These are phyloP conservation scores for Lamellibrachia satsuma DNA, from an alignment of 2,888 invertebrate species.

Conservation along the genomic window DNA sequence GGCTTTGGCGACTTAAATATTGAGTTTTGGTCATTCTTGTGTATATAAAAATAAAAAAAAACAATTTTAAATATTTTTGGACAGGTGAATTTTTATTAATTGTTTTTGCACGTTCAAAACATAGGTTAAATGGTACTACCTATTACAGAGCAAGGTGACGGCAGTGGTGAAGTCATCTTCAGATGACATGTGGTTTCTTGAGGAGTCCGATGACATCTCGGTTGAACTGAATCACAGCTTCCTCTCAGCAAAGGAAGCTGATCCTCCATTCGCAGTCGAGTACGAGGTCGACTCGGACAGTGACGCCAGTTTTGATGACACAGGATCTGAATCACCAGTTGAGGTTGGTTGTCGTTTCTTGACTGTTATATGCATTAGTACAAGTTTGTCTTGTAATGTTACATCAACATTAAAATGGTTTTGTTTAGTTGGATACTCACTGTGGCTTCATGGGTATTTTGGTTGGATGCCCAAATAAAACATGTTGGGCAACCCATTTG, in stretches of 20 bases:
- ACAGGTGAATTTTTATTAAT: too few relatives aligned
- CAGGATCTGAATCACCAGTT: background rate
- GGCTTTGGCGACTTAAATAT: too few relatives aligned
- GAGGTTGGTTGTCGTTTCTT: background rate
- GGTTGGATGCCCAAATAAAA: too few relatives aligned
- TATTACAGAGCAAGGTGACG: slow-evolving; percentile 47
- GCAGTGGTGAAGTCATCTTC: slow-evolving; percentile 47
- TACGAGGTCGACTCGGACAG: background rate
- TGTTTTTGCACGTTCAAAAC: too few relatives aligned
- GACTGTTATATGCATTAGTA: background rate
- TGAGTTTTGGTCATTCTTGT: too few relatives aligned
- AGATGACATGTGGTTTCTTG: slow-evolving; percentile 54
- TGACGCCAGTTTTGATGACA: background rate
- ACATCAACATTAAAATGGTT: background rate
- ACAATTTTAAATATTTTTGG: too few relatives aligned
- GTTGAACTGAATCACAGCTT: background rate
- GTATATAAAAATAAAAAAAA: too few relatives aligned
- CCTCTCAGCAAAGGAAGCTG: slow-evolving; percentile 30
- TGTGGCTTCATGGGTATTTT: too few relatives aligned
- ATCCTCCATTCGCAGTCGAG: slow-evolving; percentile 19
- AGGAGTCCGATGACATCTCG: slow-evolving; percentile 40
- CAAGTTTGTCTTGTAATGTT: background rate
- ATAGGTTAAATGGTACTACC: background rate
- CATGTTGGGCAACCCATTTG: background rate
- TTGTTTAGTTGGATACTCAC: too few relatives aligned